Base-by-base conservation (phyloP, 2,888 invertebrate genomes). In the Hemicrepidius hirtus region DNA sequence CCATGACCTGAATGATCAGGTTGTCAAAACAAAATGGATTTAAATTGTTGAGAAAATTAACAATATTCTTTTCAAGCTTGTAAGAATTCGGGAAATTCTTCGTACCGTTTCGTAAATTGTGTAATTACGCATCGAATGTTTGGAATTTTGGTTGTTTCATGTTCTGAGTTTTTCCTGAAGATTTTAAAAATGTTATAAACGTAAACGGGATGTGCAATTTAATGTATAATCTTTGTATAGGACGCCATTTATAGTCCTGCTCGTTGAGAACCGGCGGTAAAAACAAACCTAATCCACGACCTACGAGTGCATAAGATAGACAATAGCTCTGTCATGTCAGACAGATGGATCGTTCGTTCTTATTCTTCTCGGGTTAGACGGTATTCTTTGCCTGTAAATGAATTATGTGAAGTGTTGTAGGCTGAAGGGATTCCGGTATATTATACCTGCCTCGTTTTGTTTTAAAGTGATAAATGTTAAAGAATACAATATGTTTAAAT, bases 321-420 rank as follows among this genome's bases (percentile, higher is more conserved):
- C 81, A 80, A 81, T 81, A 72, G 80, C 74, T 75, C 78, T 79
- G 80, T 80, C 81, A 80, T 76, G 75, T 74, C 76, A 79, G 79
- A 82, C 79, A 81, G 79, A 81, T 80, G 79, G 79, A 80, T 79
- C 77, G 78, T 80, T 78, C 77, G 76, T 76, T 75, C 79, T 75
- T 80, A 71, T 71, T 78, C 76, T 76, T 74, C 71, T 65, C 44
- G 21, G 49, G 50, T 24, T 66, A 69, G 73, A 73, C 73, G 75
- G 73, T 75, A 75, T 76, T 76, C 74, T 76, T 76, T 71, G 68
- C 75, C 77, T 79, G 75, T 77, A 76, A 77, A 78, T 78, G 80
- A 80, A 79, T 80, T 79, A 79, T 77, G 77, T 76, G 71, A 75
- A 75, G 75, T 75, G 73, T 73, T 75, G 74, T 73, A 70, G 76